phyloP scores from a whole-genome alignment of 1,140 invertebrate species.

The Lutraria rhynchaena region DNA sequence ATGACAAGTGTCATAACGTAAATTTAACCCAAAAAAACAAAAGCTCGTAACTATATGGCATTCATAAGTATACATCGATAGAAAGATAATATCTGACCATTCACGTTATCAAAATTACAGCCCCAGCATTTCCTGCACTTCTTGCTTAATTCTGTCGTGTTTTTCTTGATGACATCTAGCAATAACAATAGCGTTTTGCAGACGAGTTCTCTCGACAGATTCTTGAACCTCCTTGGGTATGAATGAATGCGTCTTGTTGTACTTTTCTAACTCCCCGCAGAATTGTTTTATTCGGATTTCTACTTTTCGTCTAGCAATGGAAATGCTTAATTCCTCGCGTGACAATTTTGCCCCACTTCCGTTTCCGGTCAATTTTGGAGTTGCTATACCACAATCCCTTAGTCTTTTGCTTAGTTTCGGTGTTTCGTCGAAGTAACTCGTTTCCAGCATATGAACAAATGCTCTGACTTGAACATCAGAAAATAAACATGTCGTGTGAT shows the following conservation, averaged over 20 bases:
- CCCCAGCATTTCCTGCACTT: constrained; percentile 1
- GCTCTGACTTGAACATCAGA: constrained; percentile 42
- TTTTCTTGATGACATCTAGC: background rate
- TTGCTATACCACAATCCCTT: constrained; percentile 17
- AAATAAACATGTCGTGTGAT: constrained; percentile 47
- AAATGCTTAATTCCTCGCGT: constrained; percentile 1
- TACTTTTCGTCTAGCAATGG: constrained; percentile 25
- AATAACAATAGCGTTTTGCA: constrained; percentile 31
- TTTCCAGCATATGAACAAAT: constrained; percentile 42
- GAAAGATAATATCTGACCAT: too few species aligned
- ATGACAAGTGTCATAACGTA: too few species aligned
- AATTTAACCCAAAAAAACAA: too few species aligned
- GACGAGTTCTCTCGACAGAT: constrained; percentile 27
- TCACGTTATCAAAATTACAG: too few species aligned
- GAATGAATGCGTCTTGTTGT: background rate
- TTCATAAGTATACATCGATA: too few species aligned
- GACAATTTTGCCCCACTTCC: constrained; percentile 1
- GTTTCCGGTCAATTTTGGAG: background rate
- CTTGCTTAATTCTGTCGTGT: constrained; percentile 14
- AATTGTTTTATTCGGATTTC: constrained; percentile 31
- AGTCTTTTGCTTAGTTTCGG: constrained; percentile 17
- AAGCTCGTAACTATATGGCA: too few species aligned
- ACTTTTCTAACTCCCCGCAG: constrained; percentile 32
- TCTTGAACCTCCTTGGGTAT: constrained; percentile 47
- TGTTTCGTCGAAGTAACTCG: constrained; percentile 17